A percentile compares a stretch with the other conserved stretches of the same genome.
Evolutionary conservation across 2,797 vertebrate genomes (phyloP).

Genomic region (Hoplostethus atlanticus): DNA sequence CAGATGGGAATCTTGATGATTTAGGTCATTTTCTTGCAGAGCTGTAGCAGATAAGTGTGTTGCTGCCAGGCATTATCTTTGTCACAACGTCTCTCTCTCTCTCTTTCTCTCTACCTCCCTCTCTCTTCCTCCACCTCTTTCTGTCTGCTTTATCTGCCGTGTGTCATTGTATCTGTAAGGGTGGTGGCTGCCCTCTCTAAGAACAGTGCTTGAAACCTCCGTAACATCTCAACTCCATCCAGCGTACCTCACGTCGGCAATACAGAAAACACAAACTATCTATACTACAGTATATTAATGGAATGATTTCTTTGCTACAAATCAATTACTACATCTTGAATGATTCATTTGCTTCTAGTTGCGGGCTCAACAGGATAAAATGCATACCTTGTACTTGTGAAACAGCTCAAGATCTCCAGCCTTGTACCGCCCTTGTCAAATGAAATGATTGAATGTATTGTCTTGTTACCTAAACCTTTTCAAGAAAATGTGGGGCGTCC

Average conservation of each 20-base stretch:
- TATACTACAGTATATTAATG: background rate
- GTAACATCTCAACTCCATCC: constrained; percentile 30
- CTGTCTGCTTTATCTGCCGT: constrained; percentile 67
- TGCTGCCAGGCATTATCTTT: constrained; percentile 81
- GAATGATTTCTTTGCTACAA: constrained; percentile 1
- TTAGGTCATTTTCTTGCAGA: constrained; percentile 82
- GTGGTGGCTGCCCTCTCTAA: constrained; percentile 62
- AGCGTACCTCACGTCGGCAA: no score
- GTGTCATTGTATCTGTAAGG: constrained; percentile 68
- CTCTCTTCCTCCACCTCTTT: constrained; percentile 20
- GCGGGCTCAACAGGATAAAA: constrained; percentile 21
- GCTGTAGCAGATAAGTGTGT: constrained; percentile 81
- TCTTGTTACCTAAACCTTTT: constrained; percentile 40
- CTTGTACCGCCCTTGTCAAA: constrained; percentile 45
- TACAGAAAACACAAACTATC: constrained; percentile 1
- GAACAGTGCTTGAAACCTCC: constrained; percentile 53
- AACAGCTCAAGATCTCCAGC: constrained; percentile 38
- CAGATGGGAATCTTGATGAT: constrained; percentile 86
- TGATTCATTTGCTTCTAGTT: constrained; percentile 24
- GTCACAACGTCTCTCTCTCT: constrained; percentile 70
- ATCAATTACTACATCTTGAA: constrained; percentile 13
- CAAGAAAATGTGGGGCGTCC: background rate
- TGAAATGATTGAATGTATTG: constrained; percentile 52
- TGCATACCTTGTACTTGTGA: constrained; percentile 31
- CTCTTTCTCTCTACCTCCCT: constrained; percentile 36